These are phyloP conservation scores for Drosophila ficusphila DNA, from an alignment of 1,140 invertebrate species.

Conservation along the genomic window DNA sequence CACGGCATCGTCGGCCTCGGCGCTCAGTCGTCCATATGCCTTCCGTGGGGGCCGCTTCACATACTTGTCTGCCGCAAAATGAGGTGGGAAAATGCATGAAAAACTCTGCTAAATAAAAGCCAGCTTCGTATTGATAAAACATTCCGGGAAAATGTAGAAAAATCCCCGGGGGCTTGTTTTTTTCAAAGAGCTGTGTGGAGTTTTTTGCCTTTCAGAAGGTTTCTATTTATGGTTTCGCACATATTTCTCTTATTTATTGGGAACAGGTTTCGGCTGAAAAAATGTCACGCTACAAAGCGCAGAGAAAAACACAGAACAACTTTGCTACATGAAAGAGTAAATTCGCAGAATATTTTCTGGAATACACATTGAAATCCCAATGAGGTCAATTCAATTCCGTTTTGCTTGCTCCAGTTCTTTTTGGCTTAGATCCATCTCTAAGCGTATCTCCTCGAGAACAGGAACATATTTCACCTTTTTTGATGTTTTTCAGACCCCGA, in stretches of 20 bases:
- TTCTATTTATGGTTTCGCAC: neutral
- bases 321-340: no score
- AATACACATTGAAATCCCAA: no score
- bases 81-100: conserved; percentile 57
- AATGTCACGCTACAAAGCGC: no score
- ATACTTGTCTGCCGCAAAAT: conserved; percentile 73
- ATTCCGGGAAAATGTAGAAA: conserved; percentile 2
- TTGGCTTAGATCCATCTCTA: no score
- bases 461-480: neutral
- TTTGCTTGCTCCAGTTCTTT: no score
- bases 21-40: conserved; percentile 81
- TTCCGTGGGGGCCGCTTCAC: conserved; percentile 82
- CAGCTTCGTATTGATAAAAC: conserved; percentile 34
- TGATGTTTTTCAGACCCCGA: neutral
- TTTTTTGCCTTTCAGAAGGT: neutral
- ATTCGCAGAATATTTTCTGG: no score
- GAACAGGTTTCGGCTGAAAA: no score
- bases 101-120: conserved; percentile 34
- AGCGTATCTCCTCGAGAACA: neutral
- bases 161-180: conserved; percentile 5
- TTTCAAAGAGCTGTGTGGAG: conserved; percentile 1
- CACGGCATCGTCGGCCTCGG: conserved; percentile 78
- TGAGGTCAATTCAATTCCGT: no score
- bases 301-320: no score
- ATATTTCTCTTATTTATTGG: neutral